Evolutionary conservation across 92 coral and sea anemone species (phyloP).

Genomic region (Porites rus): DNA sequence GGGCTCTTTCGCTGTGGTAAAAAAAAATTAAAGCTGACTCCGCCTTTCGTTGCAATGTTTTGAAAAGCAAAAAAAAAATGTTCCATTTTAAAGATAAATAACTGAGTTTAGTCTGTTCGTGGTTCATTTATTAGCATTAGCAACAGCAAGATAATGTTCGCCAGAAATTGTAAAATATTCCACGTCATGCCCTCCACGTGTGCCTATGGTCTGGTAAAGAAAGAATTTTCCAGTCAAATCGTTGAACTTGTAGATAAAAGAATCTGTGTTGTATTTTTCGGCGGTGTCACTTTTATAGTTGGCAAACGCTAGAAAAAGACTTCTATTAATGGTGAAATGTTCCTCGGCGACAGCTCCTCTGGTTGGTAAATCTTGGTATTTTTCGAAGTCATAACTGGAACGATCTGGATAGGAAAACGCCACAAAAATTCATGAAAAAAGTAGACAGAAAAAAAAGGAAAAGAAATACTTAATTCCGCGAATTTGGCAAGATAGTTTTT

Average conservation of each 20-base stretch:
- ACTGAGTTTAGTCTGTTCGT: background rate
- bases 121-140: background rate
- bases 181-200: slow-evolving; percentile 14
- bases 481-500: too few relatives aligned
- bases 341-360: background rate
- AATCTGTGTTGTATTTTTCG: background rate
- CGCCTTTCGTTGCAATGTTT: background rate
- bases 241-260: slow-evolving; percentile 3
- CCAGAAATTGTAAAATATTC: slow-evolving; percentile 39
- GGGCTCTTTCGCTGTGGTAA: background rate
- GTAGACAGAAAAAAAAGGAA: too few relatives aligned
- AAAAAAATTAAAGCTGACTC: background rate
- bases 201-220: background rate
- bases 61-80: background rate
- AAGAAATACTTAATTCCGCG: too few relatives aligned
- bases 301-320: background rate
- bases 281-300: background rate
- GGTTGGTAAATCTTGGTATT: background rate
- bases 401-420: background rate
- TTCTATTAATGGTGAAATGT: background rate
- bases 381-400: background rate
- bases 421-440: too few relatives aligned
- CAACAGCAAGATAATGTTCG: slow-evolving; percentile 42
- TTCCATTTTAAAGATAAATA: background rate
- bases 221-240: background rate